Evolutionary conservation across 2,888 invertebrate genomes (phyloP).

Genomic region (Drosophila silvestris): DNA sequence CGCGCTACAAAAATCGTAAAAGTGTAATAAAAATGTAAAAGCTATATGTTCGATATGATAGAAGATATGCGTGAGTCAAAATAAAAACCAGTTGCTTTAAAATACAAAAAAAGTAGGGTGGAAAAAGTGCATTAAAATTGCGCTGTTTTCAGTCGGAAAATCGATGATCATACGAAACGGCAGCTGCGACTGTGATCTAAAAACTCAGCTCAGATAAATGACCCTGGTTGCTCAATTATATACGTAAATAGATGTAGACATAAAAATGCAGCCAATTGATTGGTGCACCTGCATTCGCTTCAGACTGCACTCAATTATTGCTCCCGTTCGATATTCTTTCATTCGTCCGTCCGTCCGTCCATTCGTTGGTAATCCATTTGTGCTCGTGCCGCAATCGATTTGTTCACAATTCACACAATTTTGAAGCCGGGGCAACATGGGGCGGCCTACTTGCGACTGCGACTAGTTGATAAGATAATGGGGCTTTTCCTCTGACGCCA

Average conservation of each 20-base stretch:
- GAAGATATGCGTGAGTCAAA: not conserved
- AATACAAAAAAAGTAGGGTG: not conserved
- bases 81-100: not conserved
- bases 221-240: conserved; percentile 35
- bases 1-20: not conserved
- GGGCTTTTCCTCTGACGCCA: conserved; percentile 67
- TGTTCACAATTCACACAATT: conserved; percentile 35
- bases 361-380: conserved; percentile 51
- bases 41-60: not conserved
- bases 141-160: not conserved
- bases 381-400: conserved; percentile 71
- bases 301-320: conserved; percentile 26
- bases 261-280: conserved; percentile 22
- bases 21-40: not conserved
- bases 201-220: not conserved
- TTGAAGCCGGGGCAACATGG: conserved; percentile 30
- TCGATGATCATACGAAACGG: conserved; percentile 3
- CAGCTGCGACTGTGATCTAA: conserved; percentile 5
- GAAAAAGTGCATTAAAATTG: not conserved
- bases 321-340: conserved; percentile 14
- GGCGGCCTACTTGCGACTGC: conserved; percentile 66
- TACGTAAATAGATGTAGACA: conserved; percentile 7
- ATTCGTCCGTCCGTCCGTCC: not conserved
- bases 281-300: conserved; percentile 32
- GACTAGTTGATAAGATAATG: conserved; percentile 77